A percentile compares a stretch with the other conserved stretches of the same genome.
Evolutionary conservation across 2,113 vertebrate genomes (phyloP).

Genomic region (Percina caprodes): DNA sequence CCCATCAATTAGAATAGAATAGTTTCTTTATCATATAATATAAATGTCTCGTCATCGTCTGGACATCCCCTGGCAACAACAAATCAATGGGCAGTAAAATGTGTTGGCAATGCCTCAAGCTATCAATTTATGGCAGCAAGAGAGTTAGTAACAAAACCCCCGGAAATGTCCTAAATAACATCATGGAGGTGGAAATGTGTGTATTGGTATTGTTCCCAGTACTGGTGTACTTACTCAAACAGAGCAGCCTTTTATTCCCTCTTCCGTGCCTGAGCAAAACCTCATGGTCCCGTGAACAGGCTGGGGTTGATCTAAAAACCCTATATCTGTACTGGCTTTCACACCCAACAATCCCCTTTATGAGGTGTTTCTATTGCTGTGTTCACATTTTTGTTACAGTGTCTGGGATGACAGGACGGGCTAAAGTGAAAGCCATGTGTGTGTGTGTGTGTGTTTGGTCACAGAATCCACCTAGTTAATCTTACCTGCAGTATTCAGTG

Average conservation of each 20-base stretch:
- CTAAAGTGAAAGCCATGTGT: background rate
- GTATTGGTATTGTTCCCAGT: constrained; percentile 76
- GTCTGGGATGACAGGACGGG: background rate
- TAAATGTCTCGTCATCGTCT: constrained; percentile 3
- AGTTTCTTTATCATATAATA: constrained; percentile 34
- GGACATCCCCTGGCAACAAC: background rate
- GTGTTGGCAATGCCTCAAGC: constrained; percentile 14
- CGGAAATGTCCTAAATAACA: constrained; percentile 58
- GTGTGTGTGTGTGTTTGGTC: constrained; percentile 5
- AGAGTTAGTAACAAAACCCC: constrained; percentile 47
- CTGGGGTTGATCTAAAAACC: constrained; percentile 58
- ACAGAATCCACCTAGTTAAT: background rate
- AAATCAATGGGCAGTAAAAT: constrained; percentile 40
- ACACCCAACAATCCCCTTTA: constrained; percentile 38
- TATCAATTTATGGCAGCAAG: constrained; percentile 40
- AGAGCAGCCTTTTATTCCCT: constrained; percentile 70
- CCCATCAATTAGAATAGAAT: background rate
- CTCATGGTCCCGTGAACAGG: constrained; percentile 61
- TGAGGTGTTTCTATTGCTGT: constrained; percentile 5
- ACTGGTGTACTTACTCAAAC: constrained; percentile 66
- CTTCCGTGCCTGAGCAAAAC: constrained; percentile 64
- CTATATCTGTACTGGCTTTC: constrained; percentile 45
- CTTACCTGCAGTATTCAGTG: constrained; percentile 96
- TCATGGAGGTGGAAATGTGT: constrained; percentile 71
- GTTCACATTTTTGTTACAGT: constrained; percentile 12